These are phyloP conservation scores for Ylistrum balloti DNA, from an alignment of 1,140 invertebrate species.

Conservation along the genomic window DNA sequence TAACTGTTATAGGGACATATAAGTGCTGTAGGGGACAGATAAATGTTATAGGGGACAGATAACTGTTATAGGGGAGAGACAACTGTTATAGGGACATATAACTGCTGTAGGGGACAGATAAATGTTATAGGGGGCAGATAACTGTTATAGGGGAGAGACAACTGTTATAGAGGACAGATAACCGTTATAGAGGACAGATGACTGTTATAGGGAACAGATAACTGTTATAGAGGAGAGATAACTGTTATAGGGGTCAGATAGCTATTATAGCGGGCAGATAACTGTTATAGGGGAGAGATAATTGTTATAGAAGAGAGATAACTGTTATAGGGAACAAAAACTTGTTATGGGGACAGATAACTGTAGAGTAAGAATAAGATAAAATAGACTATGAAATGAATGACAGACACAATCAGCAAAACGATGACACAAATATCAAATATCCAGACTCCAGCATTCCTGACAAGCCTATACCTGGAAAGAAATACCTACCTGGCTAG, in stretches of 20 bases:
- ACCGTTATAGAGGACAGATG: not conserved
- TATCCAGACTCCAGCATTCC: not conserved
- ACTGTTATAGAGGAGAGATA: not conserved
- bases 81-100: not conserved
- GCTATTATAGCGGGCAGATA: not conserved
- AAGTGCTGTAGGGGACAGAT: not conserved
- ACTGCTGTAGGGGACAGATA: not conserved
- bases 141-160: not conserved
- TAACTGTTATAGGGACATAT: not conserved
- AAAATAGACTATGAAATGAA: too few relatives aligned
- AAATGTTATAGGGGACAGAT: not conserved
- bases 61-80: not conserved
- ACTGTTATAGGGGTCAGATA: too few relatives aligned
- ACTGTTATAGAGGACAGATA: not conserved
- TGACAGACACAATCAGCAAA: not conserved
- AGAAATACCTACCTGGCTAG: not conserved
- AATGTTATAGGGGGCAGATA: not conserved
- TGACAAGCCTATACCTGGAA: not conserved
- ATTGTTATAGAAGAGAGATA: too few relatives aligned
- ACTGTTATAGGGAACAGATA: not conserved
- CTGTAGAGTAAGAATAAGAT: too few relatives aligned
- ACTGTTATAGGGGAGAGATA: not conserved
- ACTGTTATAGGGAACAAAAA: not conserved
- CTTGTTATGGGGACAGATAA: not conserved
- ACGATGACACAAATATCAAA: not conserved